Evolutionary conservation across 2,888 invertebrate genomes (phyloP).

Genomic region (Cephus nigrinus): DNA sequence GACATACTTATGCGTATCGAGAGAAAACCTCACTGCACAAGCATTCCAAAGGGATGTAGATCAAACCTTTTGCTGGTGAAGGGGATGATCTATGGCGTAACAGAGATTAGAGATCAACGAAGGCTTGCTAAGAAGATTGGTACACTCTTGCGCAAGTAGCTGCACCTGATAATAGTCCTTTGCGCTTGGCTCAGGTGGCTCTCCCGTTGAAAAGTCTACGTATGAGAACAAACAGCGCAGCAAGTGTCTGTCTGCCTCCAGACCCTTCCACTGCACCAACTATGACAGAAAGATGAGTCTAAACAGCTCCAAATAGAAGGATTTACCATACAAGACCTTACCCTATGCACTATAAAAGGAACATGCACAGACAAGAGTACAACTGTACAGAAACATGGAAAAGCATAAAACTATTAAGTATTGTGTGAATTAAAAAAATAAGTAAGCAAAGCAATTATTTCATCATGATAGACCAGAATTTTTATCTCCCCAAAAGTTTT

Average conservation of each 20-base stretch:
- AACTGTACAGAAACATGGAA: neutral
- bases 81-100: constrained; percentile 86
- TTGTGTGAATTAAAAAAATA: neutral
- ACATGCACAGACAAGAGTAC: neutral
- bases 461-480: neutral
- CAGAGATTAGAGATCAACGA: constrained; percentile 89
- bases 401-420: neutral
- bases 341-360: neutral
- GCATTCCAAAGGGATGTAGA: neutral
- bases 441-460: neutral
- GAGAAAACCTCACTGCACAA: neutral
- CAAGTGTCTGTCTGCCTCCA: constrained; percentile 97
- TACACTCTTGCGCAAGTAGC: constrained; percentile 82
- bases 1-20: neutral
- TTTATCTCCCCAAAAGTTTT: neutral
- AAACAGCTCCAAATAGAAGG: constrained; percentile 18
- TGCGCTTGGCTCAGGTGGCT: constrained; percentile 70
- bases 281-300: constrained; percentile 65
- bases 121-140: constrained; percentile 84
- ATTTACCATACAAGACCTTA: neutral
- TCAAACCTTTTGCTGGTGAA: constrained; percentile 78
- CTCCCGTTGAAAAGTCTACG: constrained; percentile 81
- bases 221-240: constrained; percentile 93
- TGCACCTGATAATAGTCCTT: constrained; percentile 74
- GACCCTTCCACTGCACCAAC: constrained; percentile 91